phyloP scores from a whole-genome alignment of 2,888 invertebrate genomes.

The Phymatocera aterrima region DNA sequence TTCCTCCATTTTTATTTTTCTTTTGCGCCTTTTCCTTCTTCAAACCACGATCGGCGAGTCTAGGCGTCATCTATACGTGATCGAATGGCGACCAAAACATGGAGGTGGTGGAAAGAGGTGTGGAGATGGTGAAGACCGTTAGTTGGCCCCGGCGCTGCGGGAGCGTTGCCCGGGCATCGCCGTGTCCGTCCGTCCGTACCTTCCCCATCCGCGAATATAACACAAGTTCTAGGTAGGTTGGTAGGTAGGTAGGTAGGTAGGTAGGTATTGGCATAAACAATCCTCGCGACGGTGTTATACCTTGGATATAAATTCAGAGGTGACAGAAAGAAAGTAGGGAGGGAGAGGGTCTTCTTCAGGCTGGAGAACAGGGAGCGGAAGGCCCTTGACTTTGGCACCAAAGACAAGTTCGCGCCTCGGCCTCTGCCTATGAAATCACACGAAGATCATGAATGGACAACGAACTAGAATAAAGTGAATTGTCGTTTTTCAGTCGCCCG shows the following conservation, averaged over 20 bases:
- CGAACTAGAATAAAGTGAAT: background rate
- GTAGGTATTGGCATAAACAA: conserved; percentile 8
- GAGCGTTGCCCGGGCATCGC: conserved; percentile 72
- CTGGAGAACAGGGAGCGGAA: background rate
- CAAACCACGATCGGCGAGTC: conserved; percentile 19
- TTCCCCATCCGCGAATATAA: conserved; percentile 18
- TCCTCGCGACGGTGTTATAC: background rate
- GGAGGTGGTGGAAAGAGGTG: conserved; percentile 43
- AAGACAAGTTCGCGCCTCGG: background rate
- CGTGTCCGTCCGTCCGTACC: conserved; percentile 38
- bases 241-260: conserved; percentile 30
- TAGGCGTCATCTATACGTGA: conserved; percentile 41
- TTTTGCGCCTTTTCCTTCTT: background rate
- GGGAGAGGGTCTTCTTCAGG: background rate
- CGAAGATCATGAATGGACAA: background rate
- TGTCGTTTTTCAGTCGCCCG: background rate
- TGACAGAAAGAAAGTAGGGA: background rate
- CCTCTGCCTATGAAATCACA: conserved; percentile 6
- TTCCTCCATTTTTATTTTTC: background rate
- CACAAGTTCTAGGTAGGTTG: conserved; percentile 23
- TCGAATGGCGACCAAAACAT: conserved; percentile 41
- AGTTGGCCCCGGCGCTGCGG: conserved; percentile 72
- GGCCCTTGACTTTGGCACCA: conserved; percentile 16
- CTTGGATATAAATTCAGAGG: background rate
- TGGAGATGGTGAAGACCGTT: conserved; percentile 72